These are phyloP conservation scores for Linnaemya tessellans DNA, from an alignment of 2,888 invertebrate species.

Conservation along the genomic window DNA sequence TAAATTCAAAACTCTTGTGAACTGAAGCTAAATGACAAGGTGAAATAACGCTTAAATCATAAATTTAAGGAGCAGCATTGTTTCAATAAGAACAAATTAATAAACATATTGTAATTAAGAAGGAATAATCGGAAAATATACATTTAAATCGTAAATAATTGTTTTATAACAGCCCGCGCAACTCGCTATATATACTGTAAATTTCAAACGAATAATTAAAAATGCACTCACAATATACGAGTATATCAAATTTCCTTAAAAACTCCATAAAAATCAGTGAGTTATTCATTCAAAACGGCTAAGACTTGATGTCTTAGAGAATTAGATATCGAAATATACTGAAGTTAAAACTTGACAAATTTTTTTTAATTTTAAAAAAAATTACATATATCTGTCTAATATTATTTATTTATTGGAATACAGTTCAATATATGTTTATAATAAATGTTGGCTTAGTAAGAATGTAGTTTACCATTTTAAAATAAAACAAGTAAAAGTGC, in stretches of 20 bases:
- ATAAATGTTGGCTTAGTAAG: no score
- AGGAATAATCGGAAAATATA: not conserved
- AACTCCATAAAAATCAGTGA: conserved; percentile 15
- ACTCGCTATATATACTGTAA: conserved; percentile 9
- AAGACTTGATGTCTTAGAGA: not conserved
- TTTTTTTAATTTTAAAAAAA: no score
- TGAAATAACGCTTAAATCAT: conserved; percentile 61
- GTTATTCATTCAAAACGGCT: not conserved
- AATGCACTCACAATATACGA: not conserved
- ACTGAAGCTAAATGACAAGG: conserved; percentile 8
- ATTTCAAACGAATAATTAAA: not conserved
- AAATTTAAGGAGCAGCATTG: conserved; percentile 14
- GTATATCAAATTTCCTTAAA: conserved; percentile 55
- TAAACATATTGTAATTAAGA: not conserved
- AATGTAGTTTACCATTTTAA: no score
- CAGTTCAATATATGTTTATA: no score
- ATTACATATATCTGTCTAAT: no score
- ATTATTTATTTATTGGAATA: no score
- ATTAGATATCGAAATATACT: not conserved
- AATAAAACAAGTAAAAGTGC: no score
- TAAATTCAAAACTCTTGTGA: conserved; percentile 24
- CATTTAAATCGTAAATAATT: conserved; percentile 36
- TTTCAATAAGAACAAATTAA: not conserved
- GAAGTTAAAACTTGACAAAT: no score
- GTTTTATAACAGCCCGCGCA: not conserved